Evolutionary conservation across 2,888 invertebrate species (phyloP).

Genomic region (Anoncus sp.): DNA sequence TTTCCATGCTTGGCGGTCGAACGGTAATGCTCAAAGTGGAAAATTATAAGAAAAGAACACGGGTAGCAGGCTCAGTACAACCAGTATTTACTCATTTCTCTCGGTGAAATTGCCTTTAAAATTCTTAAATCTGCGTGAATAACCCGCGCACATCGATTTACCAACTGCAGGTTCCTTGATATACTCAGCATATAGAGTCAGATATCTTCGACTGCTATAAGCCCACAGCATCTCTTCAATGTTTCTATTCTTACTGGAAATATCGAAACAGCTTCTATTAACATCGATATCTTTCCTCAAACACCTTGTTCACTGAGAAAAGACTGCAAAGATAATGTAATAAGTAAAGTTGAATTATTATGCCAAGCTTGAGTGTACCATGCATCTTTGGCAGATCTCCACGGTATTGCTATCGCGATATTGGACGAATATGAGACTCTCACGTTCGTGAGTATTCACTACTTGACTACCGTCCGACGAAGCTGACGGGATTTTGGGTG

Average conservation of each 20-base stretch:
- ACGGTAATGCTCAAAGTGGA: not conserved
- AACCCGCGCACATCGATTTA: not conserved
- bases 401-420: conserved; percentile 14
- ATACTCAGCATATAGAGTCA: not conserved
- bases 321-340: conserved; percentile 69
- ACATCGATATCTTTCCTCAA: conserved; percentile 1
- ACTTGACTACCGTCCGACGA: conserved; percentile 1
- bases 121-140: too few species aligned
- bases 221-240: not conserved
- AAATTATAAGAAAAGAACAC: not conserved
- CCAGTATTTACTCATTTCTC: not conserved
- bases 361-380: conserved; percentile 8
- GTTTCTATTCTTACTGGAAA: conserved; percentile 10
- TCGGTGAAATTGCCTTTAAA: too few species aligned
- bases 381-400: conserved; percentile 11
- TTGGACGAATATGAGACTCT: conserved; percentile 29
- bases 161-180: not conserved
- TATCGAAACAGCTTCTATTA: not conserved
- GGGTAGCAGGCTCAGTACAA: not conserved
- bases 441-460: conserved; percentile 22
- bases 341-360: conserved; percentile 75
- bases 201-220: not conserved
- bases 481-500: conserved; percentile 19
- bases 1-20: not conserved
- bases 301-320: conserved; percentile 1